Evolutionary conservation across 2,113 vertebrate species (phyloP), one percentile per base, ranked within the genome.

Genomic region (Hippocampus abdominalis): DNA sequence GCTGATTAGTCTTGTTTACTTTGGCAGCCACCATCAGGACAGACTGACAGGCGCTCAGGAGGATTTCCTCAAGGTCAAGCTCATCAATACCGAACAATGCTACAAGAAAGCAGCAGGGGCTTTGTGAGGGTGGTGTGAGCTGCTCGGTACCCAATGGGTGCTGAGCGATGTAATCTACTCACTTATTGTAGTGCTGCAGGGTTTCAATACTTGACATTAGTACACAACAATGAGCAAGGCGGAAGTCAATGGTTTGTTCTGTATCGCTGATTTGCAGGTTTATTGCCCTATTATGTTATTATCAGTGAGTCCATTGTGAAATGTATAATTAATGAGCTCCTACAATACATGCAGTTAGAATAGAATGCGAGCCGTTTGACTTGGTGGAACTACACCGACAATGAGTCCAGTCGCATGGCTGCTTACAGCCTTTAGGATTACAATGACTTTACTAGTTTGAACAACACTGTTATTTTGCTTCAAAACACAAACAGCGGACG

Each of bases 51-150:
- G 70, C 88, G 44, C 70, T 71, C 66, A 49, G 15, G 76, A 84
- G 88, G 84, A 88, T 88, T 91, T 90, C 87, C 88, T 89, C 75
- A 71, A 78, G 79, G 81, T 78, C 81, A 71, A 68, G 62, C 53
- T 87, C 86, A 86, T 87, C 76, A 76, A 85, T 82, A 76, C 69
- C 68, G 75, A 87, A 91, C 89, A 89, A 91, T 90, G 78, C 75
- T 70, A 75, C 71, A 63, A 68, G 25, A 57, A 57, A 40, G 66
- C 40, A 72, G 48, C 54, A 70, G 72, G 57, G 65, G 68, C 57
- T 70, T 69, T 12, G 66, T 68, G 76, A 62, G 42, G 21, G 79
- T 71, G 74, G 66, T 48, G 64, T 54, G 39, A 32, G 61, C 69
- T 56, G 25, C 44, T 51, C 51, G 74, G 82, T 84, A 57, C 68